Evolutionary conservation across 2,797 vertebrate species (phyloP), one percentile per base, ranked within the genome.

Genomic region (Notolepis coatsorum): DNA sequence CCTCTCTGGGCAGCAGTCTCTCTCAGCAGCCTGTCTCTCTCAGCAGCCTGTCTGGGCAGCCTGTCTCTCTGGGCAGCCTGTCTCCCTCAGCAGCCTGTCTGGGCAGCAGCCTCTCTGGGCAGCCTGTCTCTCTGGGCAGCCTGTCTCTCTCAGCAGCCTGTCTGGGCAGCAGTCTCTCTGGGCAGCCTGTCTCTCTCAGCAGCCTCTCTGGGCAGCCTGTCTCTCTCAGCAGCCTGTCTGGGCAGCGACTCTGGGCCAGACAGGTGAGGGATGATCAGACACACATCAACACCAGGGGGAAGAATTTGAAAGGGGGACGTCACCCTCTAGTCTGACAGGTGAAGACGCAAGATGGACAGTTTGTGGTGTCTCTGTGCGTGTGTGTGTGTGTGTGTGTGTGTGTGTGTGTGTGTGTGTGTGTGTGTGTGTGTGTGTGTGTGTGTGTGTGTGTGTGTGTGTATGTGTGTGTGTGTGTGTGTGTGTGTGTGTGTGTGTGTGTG

Each of bases 291-390:
- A 62, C 42, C 5, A 5, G 20, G 54, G 48, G 21, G 54, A 42
- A 66, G 50, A 66, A 39, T 54, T 62, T 57, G 43, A 55, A 74
- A 67, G 45, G 30, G 35, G 20, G 65, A 69, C 67, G 73, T 8
- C 31, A 49, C 6, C 17, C 21, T 45, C 42, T 45, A 24, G 46
- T 48, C 42, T 63, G 52, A 47, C 53, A 57, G 20, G 23, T 63
- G 56, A 9, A 67, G 65, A 48, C 37, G 41, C 52, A 23, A 45
- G 33, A 72, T n/a, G n/a, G 79, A 77, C 71, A 81, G 56, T 53
- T 46, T 50, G 15, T 78, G 69, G 69, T 73, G 47, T 50, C 18
- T 15, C 30, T 23, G 45, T 31, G 17, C 23, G n/a, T 59, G 21
- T 23, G 43, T 42, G 28, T n/a, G 41, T 10, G 27, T 33, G 55